Conservation (phyloP, 2,888 invertebrate species). For the Pegoplata infirma region DNA sequence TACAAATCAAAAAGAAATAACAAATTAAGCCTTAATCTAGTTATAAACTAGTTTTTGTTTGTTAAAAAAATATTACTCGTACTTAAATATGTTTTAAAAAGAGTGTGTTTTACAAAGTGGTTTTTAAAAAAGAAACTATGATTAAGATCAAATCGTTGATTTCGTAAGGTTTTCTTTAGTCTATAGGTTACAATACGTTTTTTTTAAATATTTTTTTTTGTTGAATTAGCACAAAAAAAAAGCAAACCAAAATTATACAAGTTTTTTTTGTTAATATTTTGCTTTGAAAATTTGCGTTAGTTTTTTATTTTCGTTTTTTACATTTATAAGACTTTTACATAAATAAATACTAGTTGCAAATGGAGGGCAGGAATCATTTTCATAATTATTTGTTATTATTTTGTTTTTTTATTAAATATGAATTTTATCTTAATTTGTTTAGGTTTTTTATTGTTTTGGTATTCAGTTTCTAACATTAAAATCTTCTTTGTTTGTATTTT, state of each 20-base stretch:
- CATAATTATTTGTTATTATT: constrained; percentile 69
- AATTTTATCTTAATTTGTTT: constrained; percentile 10
- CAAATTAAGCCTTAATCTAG: background rate
- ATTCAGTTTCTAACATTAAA: constrained; percentile 24
- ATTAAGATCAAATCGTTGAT: constrained; percentile 62
- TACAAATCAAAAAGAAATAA: background rate
- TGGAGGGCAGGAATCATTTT: constrained; percentile 76
- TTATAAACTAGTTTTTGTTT: background rate
- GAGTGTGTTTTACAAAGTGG: background rate
- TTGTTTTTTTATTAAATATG: constrained; percentile 43
- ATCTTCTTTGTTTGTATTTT: constrained; percentile 27
- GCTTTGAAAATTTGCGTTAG: constrained; percentile 20
- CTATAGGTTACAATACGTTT: constrained; percentile 57
- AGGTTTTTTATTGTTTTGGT: constrained; percentile 24
- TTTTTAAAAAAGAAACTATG: constrained; percentile 39
- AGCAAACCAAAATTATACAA: constrained; percentile 44
- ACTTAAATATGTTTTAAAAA: background rate
- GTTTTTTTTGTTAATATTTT: constrained; percentile 9
- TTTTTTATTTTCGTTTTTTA: constrained; percentile 21
- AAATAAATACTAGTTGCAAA: constrained; percentile 64
- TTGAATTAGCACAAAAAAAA: constrained; percentile 48
- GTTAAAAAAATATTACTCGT: background rate
- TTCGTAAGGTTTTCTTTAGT: constrained; percentile 58
- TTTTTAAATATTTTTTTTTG: constrained; percentile 24
- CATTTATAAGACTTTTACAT: constrained; percentile 56